These are phyloP conservation scores for Podocnemis expansa DNA, from an alignment of 2,113 vertebrate species.

Conservation along the genomic window DNA sequence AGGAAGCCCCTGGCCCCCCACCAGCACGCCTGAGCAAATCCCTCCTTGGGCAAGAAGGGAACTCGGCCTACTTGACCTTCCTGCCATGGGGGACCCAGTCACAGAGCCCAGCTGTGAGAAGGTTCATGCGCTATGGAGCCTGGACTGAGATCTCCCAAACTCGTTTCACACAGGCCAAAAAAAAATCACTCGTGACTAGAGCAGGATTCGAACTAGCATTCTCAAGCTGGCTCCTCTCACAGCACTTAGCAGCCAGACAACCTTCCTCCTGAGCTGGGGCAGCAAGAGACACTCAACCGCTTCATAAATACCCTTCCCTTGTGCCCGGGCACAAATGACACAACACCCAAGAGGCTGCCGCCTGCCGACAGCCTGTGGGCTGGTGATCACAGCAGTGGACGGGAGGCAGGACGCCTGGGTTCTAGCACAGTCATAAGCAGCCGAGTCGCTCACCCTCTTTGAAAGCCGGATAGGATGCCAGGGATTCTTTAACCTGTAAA, in stretches of 20 bases:
- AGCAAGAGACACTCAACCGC: background rate
- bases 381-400: rapidly evolving
- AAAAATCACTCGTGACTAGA: background rate
- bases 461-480: conserved; percentile 75
- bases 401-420: background rate
- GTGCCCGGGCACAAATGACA: rapidly evolving
- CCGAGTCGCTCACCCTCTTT: conserved; percentile 84
- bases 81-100: background rate
- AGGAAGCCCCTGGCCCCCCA: background rate
- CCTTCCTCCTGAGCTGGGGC: background rate
- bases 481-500: conserved; percentile 78
- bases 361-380: rapidly evolving
- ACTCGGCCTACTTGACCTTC: background rate
- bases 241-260: background rate
- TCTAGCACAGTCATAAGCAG: background rate
- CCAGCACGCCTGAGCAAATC: background rate
- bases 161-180: background rate
- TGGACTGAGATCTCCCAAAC: background rate
- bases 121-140: background rate
- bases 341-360: background rate
- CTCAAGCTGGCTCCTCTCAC: rapidly evolving
- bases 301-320: background rate
- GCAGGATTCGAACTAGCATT: background rate
- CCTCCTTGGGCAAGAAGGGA: background rate
- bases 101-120: background rate